Evolutionary conservation across 2,113 vertebrate genomes (phyloP), one percentile per base, ranked within the genome.

Genomic region (Nyctereutes procyonoides): DNA sequence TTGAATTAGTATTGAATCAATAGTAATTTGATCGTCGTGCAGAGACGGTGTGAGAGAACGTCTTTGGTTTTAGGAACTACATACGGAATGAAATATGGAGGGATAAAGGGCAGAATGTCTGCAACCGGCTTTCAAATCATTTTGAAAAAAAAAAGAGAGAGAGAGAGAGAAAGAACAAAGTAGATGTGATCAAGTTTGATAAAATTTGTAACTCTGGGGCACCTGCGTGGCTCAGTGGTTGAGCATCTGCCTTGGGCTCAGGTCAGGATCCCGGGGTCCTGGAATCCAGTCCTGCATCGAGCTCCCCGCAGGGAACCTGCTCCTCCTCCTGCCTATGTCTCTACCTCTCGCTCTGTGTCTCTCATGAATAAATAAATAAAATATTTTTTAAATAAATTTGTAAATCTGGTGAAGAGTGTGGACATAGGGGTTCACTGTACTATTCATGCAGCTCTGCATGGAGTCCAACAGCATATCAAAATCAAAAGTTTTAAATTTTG

Each of bases 351-450:
- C 43, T 43, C 43, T 43, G 43, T 43, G 43, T 43, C 43, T 43
- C 43, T 43, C 5, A 43, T 43, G 43, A 43, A 43, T 43, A 43
- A 43, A 43, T 43, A 43, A 43, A 43, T 43, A 43, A 43, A 43
- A 7, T 43, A 43, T 1, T 43, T 43, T 43, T 43, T 43, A 1
- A 43, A 43, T 43, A 53, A 76, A 69, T 14, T 17, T 51, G 12
- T 19, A 1, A 74, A 19, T 30, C 43, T 43, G 51, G 6, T 30
- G 1, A 13, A 13, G 22, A 3, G 30, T 60, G 12, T 16, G 20
- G 14, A 32, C 15, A 3, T 12, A 2, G 30, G 53, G 53, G 32
- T 7, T 26, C 6, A 9, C 8, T 26, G 17, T 3, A 3, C 3
- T 2, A 28, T 38, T 8, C 13, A 1, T 13, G 35, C 26, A n/a